Conservation (phyloP, 2,113 vertebrate genomes). For the Phylloscopus trochiloides region DNA sequence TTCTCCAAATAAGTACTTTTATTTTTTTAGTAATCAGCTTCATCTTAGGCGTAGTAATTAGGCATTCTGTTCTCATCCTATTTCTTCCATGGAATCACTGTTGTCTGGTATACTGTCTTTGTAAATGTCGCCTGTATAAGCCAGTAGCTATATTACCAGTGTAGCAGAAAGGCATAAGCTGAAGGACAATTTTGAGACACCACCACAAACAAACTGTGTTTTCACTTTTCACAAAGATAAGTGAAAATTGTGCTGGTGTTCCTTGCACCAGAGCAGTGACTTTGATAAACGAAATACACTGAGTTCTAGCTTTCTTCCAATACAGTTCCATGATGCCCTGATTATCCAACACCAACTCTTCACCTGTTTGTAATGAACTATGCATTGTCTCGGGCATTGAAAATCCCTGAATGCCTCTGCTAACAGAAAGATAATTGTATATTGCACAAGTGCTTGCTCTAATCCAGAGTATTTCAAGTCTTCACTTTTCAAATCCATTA, state of each 20-base stretch:
- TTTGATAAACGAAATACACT: neutral
- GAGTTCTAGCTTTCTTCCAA: neutral
- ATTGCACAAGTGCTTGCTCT: neutral
- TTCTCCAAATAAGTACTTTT: neutral
- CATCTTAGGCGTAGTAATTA: neutral
- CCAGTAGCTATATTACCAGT: neutral
- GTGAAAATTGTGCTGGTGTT: neutral
- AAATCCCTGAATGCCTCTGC: neutral
- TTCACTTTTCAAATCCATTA: neutral
- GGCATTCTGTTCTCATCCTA: neutral
- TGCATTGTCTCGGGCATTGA: neutral
- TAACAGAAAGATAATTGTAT: neutral
- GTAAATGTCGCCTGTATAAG: neutral
- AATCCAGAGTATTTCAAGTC: neutral
- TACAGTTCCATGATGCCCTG: neutral
- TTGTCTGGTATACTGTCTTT: neutral
- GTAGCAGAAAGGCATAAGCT: neutral
- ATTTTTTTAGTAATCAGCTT: neutral
- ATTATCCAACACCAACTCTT: neutral
- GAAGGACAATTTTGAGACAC: neutral
- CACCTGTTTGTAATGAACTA: neutral
- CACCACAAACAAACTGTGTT: neutral
- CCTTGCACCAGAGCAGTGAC: neutral
- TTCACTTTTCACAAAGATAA: neutral
- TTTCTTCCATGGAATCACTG: neutral